A percentile compares a stretch with the other conserved stretches of the same genome.
Evolutionary conservation across 2,888 invertebrate species (phyloP).

Genomic region (Andrena bucephala): DNA sequence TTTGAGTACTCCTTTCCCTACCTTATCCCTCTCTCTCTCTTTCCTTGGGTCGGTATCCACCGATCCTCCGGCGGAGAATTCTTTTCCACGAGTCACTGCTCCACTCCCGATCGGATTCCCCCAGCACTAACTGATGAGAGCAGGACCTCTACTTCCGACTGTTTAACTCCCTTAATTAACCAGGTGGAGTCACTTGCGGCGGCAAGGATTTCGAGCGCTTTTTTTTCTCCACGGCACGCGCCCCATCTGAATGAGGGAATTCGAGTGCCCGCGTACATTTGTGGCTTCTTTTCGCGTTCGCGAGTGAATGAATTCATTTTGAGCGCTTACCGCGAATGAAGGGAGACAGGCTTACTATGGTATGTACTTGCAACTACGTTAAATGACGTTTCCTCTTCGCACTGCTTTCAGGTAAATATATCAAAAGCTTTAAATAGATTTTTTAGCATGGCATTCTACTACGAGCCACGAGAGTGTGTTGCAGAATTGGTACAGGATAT

Average conservation of each 20-base stretch:
- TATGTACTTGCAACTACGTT: neutral
- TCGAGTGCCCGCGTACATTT: slow-evolving; percentile 9
- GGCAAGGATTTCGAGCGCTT: slow-evolving; percentile 49
- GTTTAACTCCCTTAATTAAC: slow-evolving; percentile 71
- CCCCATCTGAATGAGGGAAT: slow-evolving; percentile 28
- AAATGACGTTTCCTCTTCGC: neutral
- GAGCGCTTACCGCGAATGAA: neutral
- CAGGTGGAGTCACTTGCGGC: slow-evolving; percentile 34
- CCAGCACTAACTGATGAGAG: slow-evolving; percentile 35
- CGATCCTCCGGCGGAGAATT: slow-evolving; percentile 48
- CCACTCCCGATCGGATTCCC: slow-evolving; percentile 58
- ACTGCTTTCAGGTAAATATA: neutral
- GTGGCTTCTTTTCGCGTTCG: neutral
- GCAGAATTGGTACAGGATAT: neutral
- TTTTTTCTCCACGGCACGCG: slow-evolving; percentile 61
- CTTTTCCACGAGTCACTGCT: slow-evolving; percentile 53
- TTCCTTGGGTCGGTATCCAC: slow-evolving; percentile 17
- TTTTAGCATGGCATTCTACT: neutral
- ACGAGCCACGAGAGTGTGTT: neutral
- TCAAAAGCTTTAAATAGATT: neutral
- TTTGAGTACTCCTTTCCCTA: slow-evolving; percentile 15
- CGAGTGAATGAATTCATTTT: neutral
- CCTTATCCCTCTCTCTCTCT: slow-evolving; percentile 29
- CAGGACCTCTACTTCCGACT: slow-evolving; percentile 62
- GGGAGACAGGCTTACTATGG: neutral